Conservation (phyloP, 2,888 invertebrate genomes). For the Rhabditoides inermis region DNA sequence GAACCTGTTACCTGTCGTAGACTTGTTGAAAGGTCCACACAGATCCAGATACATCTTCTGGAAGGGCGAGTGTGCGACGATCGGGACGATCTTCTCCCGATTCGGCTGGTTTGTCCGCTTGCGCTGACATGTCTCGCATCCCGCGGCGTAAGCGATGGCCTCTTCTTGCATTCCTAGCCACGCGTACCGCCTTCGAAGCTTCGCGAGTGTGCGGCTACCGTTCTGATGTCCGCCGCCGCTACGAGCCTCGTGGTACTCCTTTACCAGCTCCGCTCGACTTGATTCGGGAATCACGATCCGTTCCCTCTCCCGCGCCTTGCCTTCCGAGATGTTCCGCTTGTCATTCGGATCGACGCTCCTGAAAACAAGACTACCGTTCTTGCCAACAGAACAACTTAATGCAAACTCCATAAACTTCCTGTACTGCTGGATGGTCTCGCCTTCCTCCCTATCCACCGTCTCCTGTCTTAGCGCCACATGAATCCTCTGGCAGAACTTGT, state of each 20-base stretch:
- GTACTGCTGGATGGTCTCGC: no score
- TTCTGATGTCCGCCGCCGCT: conserved; percentile 20
- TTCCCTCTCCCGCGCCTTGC: no score
- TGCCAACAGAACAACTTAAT: no score
- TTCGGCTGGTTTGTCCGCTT: conserved; percentile 3
- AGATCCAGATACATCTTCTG: conserved; percentile 15
- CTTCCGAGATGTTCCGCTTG: no score
- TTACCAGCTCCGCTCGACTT: conserved; percentile 6
- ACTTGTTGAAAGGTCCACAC: conserved; percentile 10
- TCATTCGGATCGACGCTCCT: no score
- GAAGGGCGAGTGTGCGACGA: conserved; percentile 2
- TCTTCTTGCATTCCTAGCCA: conserved; percentile 15
- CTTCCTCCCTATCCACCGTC: no score
- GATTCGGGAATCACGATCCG: conserved; percentile 7
- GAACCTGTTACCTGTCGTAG: conserved; percentile 10
- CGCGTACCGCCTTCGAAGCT: conserved; percentile 11
- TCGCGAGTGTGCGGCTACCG: conserved; percentile 10
- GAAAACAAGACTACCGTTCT: no score
- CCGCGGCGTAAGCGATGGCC: neutral
- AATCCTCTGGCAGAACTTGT: no score
- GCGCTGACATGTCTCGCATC: conserved; percentile 17
- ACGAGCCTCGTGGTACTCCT: conserved; percentile 13
- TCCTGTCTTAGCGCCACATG: no score
- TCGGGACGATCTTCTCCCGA: conserved; percentile 9
- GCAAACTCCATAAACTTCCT: no score